Evolutionary conservation across 2,888 invertebrate genomes (phyloP).

Genomic region (Gymnosoma rotundatum): DNA sequence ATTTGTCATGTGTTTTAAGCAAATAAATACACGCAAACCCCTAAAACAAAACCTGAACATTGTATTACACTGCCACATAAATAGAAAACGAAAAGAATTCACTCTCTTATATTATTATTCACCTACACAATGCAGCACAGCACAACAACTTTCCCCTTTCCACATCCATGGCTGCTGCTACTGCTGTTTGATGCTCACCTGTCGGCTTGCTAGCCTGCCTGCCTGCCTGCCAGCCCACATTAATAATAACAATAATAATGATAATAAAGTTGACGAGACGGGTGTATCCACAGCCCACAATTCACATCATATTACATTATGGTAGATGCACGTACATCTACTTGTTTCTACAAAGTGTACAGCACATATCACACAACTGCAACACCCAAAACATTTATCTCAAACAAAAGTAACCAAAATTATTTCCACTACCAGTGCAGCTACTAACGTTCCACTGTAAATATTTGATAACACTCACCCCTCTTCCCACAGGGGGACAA

Average conservation of each 20-base stretch:
- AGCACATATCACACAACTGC: slow-evolving; percentile 30
- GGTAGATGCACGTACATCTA: slow-evolving; percentile 34
- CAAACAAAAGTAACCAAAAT: slow-evolving; percentile 38
- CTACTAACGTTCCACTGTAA: slow-evolving; percentile 32
- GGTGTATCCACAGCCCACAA: slow-evolving; percentile 59
- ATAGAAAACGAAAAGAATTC: slow-evolving; percentile 6
- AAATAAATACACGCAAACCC: slow-evolving; percentile 64
- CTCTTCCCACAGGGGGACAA: not conserved
- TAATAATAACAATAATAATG: slow-evolving; percentile 51
- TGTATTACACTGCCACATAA: slow-evolving; percentile 36
- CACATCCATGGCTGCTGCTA: slow-evolving; percentile 28
- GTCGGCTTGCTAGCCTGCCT: slow-evolving; percentile 9
- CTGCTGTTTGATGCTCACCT: not conserved
- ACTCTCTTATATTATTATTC: slow-evolving; percentile 15
- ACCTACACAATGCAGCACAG: slow-evolving; percentile 42
- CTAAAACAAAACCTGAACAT: slow-evolving; percentile 48
- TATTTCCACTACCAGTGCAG: slow-evolving; percentile 43
- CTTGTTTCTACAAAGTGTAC: slow-evolving; percentile 40
- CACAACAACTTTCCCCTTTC: slow-evolving; percentile 32
- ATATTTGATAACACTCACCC: slow-evolving; percentile 30
- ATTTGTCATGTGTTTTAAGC: slow-evolving; percentile 49
- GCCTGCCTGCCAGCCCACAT: slow-evolving; percentile 30
- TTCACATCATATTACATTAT: slow-evolving; percentile 18
- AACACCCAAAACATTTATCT: slow-evolving; percentile 32
- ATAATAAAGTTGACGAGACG: slow-evolving; percentile 58